Evolutionary conservation across 2,888 invertebrate species (phyloP).

Genomic region (Acleris holmiana): DNA sequence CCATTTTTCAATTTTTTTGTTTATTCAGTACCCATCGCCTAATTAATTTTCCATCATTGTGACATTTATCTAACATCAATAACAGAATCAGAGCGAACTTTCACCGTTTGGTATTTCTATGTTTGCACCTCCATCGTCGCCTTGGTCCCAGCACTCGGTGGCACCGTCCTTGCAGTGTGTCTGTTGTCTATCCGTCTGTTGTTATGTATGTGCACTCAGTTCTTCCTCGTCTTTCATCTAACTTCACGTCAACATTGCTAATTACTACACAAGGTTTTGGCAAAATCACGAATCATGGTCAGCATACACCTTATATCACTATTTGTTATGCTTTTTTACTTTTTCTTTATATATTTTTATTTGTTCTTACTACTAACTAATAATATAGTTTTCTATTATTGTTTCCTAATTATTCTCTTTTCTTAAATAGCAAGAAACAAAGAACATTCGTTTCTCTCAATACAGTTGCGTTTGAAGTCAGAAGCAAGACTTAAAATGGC

Average conservation of each 20-base stretch:
- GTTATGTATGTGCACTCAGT: too few species aligned
- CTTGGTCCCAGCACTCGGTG: slow-evolving; percentile 10
- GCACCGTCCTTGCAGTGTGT: slow-evolving; percentile 17
- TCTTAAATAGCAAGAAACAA: too few species aligned
- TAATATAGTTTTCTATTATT: too few species aligned
- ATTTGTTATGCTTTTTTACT: slow-evolving; percentile 15
- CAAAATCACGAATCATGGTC: slow-evolving; percentile 27
- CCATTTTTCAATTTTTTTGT: too few species aligned
- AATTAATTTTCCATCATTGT: background rate
- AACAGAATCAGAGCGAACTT: slow-evolving; percentile 29
- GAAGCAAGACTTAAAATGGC: too few species aligned
- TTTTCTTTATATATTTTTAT: slow-evolving; percentile 33
- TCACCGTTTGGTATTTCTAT: slow-evolving; percentile 6
- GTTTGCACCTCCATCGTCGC: slow-evolving; percentile 10
- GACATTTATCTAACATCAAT: background rate
- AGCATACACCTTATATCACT: slow-evolving; percentile 25
- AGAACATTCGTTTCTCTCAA: too few species aligned
- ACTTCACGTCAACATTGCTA: background rate
- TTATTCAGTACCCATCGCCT: background rate
- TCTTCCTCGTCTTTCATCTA: background rate
- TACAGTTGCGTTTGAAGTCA: too few species aligned
- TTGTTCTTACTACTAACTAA: slow-evolving; percentile 5
- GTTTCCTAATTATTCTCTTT: too few species aligned
- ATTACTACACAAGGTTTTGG: slow-evolving; percentile 17
- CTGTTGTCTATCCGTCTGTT: slow-evolving; percentile 10